Conservation (phyloP, 1,140 invertebrate genomes). For the Pomacea maculata region DNA sequence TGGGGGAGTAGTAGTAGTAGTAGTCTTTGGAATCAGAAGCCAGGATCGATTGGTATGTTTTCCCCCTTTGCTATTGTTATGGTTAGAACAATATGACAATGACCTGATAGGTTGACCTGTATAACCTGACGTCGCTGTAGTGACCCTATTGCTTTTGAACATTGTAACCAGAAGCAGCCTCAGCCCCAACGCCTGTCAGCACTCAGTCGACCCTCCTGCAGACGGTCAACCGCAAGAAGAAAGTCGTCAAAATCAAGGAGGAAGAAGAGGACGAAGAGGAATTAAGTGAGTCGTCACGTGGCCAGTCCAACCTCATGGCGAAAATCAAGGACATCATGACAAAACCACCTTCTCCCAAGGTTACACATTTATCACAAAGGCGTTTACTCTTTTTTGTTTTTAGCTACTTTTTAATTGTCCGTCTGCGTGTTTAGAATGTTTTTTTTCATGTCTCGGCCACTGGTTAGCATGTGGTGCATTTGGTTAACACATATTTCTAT, state of each 20-base stretch:
- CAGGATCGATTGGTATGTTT: no score
- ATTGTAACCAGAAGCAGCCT: neutral
- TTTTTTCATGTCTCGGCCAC: no score
- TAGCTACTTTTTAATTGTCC: neutral
- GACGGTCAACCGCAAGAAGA: slow-evolving; percentile 13
- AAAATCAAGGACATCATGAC: slow-evolving; percentile 54
- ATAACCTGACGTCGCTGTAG: no score
- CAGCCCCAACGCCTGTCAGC: neutral
- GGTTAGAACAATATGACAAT: no score
- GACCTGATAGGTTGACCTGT: no score
- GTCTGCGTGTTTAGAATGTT: neutral
- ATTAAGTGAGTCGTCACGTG: slow-evolving; percentile 16
- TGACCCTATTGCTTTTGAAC: no score
- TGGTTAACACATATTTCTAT: no score
- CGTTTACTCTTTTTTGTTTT: no score
- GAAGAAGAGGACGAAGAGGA: slow-evolving; percentile 29
- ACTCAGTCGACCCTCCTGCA: neutral
- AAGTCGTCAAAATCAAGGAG: slow-evolving; percentile 9
- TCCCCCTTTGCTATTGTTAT: no score
- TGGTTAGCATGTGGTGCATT: no score
- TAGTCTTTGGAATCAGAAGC: no score
- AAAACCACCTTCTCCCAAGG: slow-evolving; percentile 38
- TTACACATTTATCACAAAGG: neutral
- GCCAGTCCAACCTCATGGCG: slow-evolving; percentile 40
- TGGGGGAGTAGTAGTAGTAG: no score